phyloP scores from a whole-genome alignment of 2,113 vertebrate genomes.

The Herpailurus yagouaroundi region DNA sequence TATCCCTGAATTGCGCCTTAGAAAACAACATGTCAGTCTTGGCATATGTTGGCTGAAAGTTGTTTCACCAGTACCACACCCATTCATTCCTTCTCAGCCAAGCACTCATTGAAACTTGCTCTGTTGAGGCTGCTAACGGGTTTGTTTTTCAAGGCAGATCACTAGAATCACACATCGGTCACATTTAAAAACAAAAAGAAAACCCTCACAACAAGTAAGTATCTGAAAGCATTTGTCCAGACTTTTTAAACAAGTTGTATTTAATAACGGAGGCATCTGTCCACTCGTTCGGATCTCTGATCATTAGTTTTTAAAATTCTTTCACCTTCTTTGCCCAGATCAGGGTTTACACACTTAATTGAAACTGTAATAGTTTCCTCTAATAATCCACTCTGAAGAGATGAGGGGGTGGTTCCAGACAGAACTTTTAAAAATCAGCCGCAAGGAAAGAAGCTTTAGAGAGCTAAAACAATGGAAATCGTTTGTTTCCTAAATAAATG shows the following conservation, averaged over 20 bases:
- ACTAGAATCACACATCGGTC: background rate
- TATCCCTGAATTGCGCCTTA: background rate
- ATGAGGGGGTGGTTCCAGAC: background rate
- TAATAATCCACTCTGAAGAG: background rate
- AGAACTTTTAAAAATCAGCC: background rate
- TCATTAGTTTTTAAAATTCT: background rate
- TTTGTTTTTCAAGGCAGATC: slow-evolving; percentile 36
- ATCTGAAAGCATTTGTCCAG: background rate
- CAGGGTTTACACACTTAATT: background rate
- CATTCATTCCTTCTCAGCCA: background rate
- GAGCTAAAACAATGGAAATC: background rate
- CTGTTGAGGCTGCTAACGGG: background rate
- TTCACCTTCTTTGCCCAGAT: background rate
- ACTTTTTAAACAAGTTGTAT: background rate
- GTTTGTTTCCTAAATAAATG: background rate
- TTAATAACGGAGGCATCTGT: background rate
- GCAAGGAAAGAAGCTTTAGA: rapidly evolving
- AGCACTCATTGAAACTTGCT: background rate
- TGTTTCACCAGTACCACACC: background rate
- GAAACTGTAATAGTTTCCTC: background rate
- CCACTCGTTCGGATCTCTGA: background rate
- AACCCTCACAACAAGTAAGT: background rate
- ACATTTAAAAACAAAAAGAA: background rate
- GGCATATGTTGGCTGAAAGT: background rate
- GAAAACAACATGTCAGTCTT: too few relatives aligned